Evolutionary conservation across 2,888 invertebrate genomes (phyloP).

Genomic region (Papilio demoleus): DNA sequence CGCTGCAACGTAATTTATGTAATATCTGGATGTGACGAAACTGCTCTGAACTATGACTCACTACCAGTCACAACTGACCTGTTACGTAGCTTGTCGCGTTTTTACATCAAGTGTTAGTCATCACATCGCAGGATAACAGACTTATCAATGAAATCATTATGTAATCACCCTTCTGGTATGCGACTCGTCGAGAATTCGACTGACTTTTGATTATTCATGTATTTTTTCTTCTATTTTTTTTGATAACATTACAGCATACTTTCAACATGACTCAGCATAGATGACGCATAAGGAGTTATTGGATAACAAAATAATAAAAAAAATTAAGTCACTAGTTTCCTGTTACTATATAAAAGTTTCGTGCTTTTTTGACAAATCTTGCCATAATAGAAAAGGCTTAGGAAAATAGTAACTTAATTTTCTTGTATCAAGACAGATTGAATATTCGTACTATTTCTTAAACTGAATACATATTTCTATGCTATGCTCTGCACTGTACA

Average conservation of each 20-base stretch:
- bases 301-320: conserved; percentile 25
- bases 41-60: conserved; percentile 72
- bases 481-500: too few relatives aligned
- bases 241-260: conserved; percentile 30
- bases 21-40: conserved; percentile 71
- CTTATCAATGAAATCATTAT: conserved; percentile 66
- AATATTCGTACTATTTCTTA: too few relatives aligned
- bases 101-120: conserved; percentile 72
- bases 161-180: conserved; percentile 49
- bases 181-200: conserved; percentile 31
- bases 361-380: neutral
- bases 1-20: conserved; percentile 47
- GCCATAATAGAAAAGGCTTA: too few relatives aligned
- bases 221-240: conserved; percentile 17
- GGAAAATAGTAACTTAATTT: too few relatives aligned
- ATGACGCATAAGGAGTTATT: conserved; percentile 16
- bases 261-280: conserved; percentile 10
- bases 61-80: conserved; percentile 51
- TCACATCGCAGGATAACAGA: conserved; percentile 60
- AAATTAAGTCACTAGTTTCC: conserved; percentile 8
- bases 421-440: too few relatives aligned
- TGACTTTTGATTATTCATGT: conserved; percentile 25
- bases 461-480: too few relatives aligned
- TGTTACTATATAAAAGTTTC: neutral
- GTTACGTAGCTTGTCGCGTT: conserved; percentile 49